phyloP scores from a whole-genome alignment of 2,888 invertebrate genomes.

The Rhogogaster chlorosoma region DNA sequence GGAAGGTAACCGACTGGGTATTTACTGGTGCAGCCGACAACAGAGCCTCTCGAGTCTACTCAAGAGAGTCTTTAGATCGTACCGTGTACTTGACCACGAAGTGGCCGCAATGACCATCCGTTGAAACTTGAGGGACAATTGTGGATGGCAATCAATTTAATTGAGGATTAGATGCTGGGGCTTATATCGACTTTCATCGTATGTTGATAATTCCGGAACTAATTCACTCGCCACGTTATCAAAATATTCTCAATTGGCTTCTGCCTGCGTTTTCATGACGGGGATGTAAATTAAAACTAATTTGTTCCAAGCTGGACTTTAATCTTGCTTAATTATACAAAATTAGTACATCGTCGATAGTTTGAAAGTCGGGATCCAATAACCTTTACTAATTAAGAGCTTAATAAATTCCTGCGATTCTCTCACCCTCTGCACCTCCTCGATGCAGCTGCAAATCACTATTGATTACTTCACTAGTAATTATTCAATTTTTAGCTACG shows the following conservation, averaged over 20 bases:
- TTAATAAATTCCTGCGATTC: slow-evolving; percentile 55
- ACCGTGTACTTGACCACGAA: slow-evolving; percentile 47
- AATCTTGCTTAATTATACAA: slow-evolving; percentile 53
- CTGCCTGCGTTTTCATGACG: neutral
- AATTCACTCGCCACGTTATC: neutral
- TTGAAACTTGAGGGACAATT: neutral
- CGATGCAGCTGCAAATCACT: slow-evolving; percentile 38
- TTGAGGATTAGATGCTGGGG: neutral
- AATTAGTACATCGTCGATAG: slow-evolving; percentile 50
- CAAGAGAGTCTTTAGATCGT: slow-evolving; percentile 44
- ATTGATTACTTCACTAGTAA: slow-evolving; percentile 46
- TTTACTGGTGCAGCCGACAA: neutral
- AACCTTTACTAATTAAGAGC: slow-evolving; percentile 59
- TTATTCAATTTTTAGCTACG: neutral
- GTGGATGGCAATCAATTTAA: neutral
- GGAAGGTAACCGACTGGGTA: slow-evolving; percentile 10
- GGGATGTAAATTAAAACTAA: neutral
- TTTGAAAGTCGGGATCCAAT: slow-evolving; percentile 59
- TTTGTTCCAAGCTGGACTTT: neutral
- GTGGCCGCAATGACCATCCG: slow-evolving; percentile 14
- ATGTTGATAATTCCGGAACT: neutral
- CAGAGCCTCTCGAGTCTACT: slow-evolving; percentile 3
- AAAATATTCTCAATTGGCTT: neutral
- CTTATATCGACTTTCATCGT: neutral
- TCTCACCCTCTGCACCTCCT: neutral